Evolutionary conservation across 2,797 vertebrate species (phyloP).

Genomic region (Brachyrhaphis roseni): DNA sequence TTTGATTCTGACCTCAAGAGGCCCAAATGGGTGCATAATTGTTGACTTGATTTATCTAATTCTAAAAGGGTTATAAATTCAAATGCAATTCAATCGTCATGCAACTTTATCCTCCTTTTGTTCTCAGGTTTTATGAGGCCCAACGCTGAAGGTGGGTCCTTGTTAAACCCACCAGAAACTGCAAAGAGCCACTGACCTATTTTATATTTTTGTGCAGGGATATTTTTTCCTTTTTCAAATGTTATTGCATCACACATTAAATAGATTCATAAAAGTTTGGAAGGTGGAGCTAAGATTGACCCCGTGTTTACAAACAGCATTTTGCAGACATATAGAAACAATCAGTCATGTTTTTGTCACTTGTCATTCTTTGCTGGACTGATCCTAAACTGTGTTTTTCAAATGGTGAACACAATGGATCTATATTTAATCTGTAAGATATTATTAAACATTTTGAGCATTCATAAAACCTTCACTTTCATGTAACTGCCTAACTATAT

Average conservation of each 20-base stretch:
- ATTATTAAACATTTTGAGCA: not conserved
- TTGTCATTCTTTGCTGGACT: not conserved
- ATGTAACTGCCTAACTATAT: not conserved
- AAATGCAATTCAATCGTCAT: not conserved
- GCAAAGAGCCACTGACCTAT: not conserved
- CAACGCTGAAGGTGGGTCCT: not conserved
- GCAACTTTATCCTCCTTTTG: not conserved
- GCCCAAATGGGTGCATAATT: conserved; percentile 12
- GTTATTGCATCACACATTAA: no score
- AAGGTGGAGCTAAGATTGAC: not conserved
- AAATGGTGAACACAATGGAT: not conserved
- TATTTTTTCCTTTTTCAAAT: not conserved
- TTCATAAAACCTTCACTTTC: not conserved
- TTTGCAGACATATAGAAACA: not conserved
- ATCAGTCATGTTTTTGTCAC: not conserved
- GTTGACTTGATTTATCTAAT: conserved; percentile 12
- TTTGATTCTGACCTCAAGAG: conserved; percentile 21
- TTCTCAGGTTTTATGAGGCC: not conserved
- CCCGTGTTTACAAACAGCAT: not conserved
- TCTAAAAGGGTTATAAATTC: not conserved
- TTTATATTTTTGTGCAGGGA: not conserved
- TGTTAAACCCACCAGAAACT: not conserved
- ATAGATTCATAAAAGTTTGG: no score
- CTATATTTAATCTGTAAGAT: not conserved
- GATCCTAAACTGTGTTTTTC: not conserved